Evolutionary conservation across 2,888 invertebrate genomes (phyloP), one percentile per base, ranked within the genome.

Genomic region (Trisateles emortualis): DNA sequence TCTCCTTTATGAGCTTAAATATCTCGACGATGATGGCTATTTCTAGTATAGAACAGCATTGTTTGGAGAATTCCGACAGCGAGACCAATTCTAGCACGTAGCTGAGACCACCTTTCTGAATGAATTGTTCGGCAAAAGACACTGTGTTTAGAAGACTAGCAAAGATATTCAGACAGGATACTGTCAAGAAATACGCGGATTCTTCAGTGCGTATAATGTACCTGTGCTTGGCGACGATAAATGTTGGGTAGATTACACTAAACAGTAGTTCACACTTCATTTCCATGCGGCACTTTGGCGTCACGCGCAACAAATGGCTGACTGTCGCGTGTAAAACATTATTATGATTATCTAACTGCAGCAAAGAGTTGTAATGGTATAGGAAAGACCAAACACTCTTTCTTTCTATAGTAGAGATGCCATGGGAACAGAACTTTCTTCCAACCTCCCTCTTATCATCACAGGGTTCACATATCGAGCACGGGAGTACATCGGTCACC

Each of bases 11-110:
- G 2, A 90, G 74, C 53, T 92, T 93, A 72, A 92, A 94, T 40
- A 95, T 94, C 67, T 95, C 95, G 45, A 95, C 94, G 2, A 93
- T 89, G 1, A 94, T 94, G 0, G 93, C 90, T 48, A 95, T 93
- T 76, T 95, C 95, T 13, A 95, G 80, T 35, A 95, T 92, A 1
- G 93, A 87, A 67, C 95, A 95, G 68, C 95, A 94, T 52, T 92
- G 93, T 57, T 93, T 93, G 0, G 94, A 93, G 60, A 95, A 95
- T 42, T 92, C 88, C 0, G 93, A 82, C 40, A 94, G 78, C 0
- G 91, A 83, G 0, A 95, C 87, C 47, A 95, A 66, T 55, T 93
- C 92, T 2, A 94, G 69, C 0, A 94, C 93, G 60, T 94, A 93
- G 32, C 93, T 87, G 29, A 95, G 79, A 0, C 95, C 95, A 0